Evolutionary conservation across 2,113 vertebrate genomes (phyloP).

Genomic region (Miniopterus natalensis): DNA sequence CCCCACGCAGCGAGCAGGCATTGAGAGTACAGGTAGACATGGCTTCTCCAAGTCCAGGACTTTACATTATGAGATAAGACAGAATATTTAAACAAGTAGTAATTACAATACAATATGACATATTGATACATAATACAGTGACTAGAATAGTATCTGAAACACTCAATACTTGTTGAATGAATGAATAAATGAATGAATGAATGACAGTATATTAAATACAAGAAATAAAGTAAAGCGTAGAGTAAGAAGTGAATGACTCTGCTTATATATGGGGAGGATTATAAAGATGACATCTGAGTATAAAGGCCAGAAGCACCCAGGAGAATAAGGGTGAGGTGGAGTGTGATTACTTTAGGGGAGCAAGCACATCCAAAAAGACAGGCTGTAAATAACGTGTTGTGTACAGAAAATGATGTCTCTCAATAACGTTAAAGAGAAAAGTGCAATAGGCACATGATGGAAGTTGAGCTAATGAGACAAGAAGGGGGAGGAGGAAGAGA

Average conservation of each 20-base stretch:
- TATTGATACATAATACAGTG: not conserved
- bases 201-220: not conserved
- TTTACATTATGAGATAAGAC: not conserved
- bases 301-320: not conserved
- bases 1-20: not conserved
- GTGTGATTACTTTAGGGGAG: not conserved
- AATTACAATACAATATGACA: not conserved
- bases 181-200: not conserved
- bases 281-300: not conserved
- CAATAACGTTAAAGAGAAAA: not conserved
- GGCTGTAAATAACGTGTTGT: not conserved
- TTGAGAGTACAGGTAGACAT: not conserved
- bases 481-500: not conserved
- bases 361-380: not conserved
- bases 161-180: not conserved
- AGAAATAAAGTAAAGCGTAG: not conserved
- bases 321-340: not conserved
- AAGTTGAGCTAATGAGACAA: not conserved
- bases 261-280: not conserved
- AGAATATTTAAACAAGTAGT: not conserved
- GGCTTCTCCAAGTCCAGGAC: not conserved
- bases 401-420: not conserved
- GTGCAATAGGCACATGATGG: not conserved
- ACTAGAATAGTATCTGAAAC: not conserved
- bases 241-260: not conserved